These are phyloP conservation scores for Calvadosia cruxmelitensis DNA, from an alignment of 30 jellyfish, hydroid and myxozoan genomes.

Conservation along the genomic window DNA sequence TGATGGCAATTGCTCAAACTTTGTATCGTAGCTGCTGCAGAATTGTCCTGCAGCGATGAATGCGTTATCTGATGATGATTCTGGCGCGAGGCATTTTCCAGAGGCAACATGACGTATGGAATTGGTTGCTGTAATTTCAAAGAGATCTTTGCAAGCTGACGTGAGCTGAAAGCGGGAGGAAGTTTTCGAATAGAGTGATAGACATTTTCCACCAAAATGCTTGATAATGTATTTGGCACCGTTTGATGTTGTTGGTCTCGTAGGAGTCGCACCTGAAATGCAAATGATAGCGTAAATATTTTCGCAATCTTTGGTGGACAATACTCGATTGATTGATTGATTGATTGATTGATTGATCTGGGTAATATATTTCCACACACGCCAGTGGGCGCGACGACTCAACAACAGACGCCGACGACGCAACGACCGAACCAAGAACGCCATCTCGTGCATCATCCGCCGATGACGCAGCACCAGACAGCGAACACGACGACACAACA, in stretches of 20 bases:
- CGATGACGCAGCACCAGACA: too few species aligned
- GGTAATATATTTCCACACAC: too few species aligned
- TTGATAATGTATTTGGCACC: neutral
- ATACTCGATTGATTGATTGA: too few species aligned
- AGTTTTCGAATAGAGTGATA: neutral
- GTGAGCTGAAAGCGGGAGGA: slow-evolving; percentile 6
- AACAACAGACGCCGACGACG: neutral
- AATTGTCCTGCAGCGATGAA: neutral
- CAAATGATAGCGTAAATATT: too few species aligned
- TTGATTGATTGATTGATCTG: too few species aligned
- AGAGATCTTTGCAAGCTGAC: slow-evolving; percentile 26
- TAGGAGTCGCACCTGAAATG: neutral
- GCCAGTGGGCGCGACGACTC: neutral
- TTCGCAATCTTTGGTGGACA: neutral
- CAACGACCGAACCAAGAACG: neutral
- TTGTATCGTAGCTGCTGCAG: slow-evolving; percentile 14
- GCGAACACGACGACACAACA: neutral
- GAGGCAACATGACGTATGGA: slow-evolving; percentile 16
- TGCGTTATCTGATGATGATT: slow-evolving; percentile 4
- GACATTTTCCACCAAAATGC: neutral
- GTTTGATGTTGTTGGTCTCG: neutral
- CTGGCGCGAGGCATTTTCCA: slow-evolving; percentile 35
- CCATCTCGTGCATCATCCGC: too few species aligned
- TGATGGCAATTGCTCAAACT: neutral
- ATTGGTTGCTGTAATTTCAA: slow-evolving; percentile 9